phyloP scores from a whole-genome alignment of 2,888 invertebrate genomes.

The Hirtodrosophila histrioides region DNA sequence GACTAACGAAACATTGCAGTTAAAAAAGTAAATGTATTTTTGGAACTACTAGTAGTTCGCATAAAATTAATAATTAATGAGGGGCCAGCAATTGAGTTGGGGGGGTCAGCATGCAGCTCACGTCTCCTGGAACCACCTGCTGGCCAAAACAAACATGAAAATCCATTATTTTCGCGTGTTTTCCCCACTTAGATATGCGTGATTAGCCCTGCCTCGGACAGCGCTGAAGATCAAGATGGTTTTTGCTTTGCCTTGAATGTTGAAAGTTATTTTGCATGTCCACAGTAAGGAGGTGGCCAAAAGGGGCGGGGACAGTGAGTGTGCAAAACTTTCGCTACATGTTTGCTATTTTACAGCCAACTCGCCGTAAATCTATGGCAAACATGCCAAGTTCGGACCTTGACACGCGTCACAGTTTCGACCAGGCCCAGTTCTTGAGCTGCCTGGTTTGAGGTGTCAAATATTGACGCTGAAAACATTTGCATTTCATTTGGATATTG shows the following conservation, averaged over 20 bases:
- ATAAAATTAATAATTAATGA: slow-evolving; percentile 43
- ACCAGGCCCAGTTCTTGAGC: slow-evolving; percentile 7
- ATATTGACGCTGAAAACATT: slow-evolving; percentile 64
- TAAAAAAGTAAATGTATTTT: slow-evolving; percentile 20
- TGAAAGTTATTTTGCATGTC: slow-evolving; percentile 49
- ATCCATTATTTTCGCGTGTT: slow-evolving; percentile 22
- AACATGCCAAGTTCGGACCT: slow-evolving; percentile 50
- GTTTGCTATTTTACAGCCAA: slow-evolving; percentile 21
- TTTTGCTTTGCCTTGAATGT: slow-evolving; percentile 19
- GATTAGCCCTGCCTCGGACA: slow-evolving; percentile 44
- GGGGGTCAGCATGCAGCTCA: slow-evolving; percentile 13
- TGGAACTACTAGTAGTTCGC: slow-evolving; percentile 25
- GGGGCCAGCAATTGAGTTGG: not conserved
- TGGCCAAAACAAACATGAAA: slow-evolving; percentile 25
- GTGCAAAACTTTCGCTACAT: slow-evolving; percentile 11
- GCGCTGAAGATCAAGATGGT: slow-evolving; percentile 47
- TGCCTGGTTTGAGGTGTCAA: slow-evolving; percentile 44
- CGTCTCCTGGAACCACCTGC: slow-evolving; percentile 31
- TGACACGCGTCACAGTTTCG: slow-evolving; percentile 17
- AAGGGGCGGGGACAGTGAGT: not conserved
- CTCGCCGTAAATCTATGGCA: slow-evolving; percentile 37
- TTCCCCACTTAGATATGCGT: slow-evolving; percentile 44
- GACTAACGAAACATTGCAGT: slow-evolving; percentile 9
- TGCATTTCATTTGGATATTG: slow-evolving; percentile 53
- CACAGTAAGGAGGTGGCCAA: not conserved